A percentile compares a stretch with the other conserved stretches of the same genome.
Evolutionary conservation across 2,113 vertebrate species (phyloP).

Genomic region (Anoura caudifer): DNA sequence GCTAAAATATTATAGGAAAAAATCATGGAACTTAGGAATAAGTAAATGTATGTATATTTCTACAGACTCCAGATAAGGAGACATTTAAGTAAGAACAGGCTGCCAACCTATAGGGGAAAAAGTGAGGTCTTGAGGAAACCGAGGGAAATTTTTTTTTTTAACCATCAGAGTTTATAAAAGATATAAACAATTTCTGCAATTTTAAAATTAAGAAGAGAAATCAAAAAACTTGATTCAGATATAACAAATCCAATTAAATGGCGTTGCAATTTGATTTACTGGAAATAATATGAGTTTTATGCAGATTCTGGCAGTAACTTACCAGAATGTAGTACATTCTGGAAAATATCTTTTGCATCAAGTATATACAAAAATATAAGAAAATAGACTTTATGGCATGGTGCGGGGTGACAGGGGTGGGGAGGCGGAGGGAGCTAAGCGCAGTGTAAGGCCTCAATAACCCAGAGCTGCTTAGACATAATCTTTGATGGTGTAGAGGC

Average conservation of each 20-base stretch:
- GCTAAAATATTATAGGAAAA: background rate
- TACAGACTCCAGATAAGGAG: background rate
- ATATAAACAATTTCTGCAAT: background rate
- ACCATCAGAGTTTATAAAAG: background rate
- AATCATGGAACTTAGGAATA: background rate
- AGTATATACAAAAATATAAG: background rate
- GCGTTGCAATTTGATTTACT: conserved; percentile 45
- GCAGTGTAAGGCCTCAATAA: background rate
- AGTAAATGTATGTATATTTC: background rate
- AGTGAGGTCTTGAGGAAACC: background rate
- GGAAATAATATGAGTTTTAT: conserved; percentile 25
- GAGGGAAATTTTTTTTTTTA: background rate
- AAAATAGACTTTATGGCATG: background rate
- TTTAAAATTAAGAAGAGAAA: conserved; percentile 40
- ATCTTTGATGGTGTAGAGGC: background rate
- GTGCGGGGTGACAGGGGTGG: background rate
- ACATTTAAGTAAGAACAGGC: background rate
- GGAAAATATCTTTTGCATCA: background rate
- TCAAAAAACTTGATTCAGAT: background rate
- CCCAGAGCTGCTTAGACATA: background rate
- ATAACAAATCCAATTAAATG: conserved; percentile 20
- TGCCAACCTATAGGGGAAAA: background rate
- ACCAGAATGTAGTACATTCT: background rate
- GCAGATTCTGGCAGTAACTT: background rate
- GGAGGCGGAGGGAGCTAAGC: background rate